phyloP scores from a whole-genome alignment of 2,797 vertebrate genomes.

The Gallinago solitaria region DNA sequence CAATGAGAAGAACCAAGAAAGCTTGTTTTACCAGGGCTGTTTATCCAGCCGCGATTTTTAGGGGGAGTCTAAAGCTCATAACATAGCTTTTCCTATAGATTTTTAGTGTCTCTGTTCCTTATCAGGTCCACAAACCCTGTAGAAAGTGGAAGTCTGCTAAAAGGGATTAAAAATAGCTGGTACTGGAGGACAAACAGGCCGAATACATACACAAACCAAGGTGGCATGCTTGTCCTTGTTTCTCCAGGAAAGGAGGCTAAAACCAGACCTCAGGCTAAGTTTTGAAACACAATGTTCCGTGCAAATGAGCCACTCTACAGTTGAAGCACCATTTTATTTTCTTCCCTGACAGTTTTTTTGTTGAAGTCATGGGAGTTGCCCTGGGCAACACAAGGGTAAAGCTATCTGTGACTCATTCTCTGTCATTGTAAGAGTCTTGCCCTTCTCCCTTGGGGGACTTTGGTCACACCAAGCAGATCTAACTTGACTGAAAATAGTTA shows the following conservation, averaged over 20 bases:
- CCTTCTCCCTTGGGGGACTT: not conserved
- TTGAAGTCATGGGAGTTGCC: not conserved
- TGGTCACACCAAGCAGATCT: not conserved
- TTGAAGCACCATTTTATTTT: not conserved
- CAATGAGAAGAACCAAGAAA: not conserved
- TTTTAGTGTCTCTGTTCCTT: not conserved
- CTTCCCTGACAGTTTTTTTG: not conserved
- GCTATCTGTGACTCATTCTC: not conserved
- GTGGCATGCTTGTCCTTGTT: not conserved
- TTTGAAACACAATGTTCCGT: not conserved
- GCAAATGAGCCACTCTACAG: not conserved
- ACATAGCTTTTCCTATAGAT: not conserved
- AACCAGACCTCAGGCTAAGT: not conserved
- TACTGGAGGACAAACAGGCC: not conserved
- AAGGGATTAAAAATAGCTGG: not conserved
- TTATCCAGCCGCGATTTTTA: not conserved
- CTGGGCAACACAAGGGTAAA: not conserved
- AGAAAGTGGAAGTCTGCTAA: not conserved
- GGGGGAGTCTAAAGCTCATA: not conserved
- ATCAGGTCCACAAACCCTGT: not conserved
- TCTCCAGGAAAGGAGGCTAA: not conserved
- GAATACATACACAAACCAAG: not conserved
- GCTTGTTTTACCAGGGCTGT: not conserved
- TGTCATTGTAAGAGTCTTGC: not conserved
- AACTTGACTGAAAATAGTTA: not conserved